Conservation (phyloP, 2,888 invertebrate genomes). For the Heterodera filipjevi region DNA sequence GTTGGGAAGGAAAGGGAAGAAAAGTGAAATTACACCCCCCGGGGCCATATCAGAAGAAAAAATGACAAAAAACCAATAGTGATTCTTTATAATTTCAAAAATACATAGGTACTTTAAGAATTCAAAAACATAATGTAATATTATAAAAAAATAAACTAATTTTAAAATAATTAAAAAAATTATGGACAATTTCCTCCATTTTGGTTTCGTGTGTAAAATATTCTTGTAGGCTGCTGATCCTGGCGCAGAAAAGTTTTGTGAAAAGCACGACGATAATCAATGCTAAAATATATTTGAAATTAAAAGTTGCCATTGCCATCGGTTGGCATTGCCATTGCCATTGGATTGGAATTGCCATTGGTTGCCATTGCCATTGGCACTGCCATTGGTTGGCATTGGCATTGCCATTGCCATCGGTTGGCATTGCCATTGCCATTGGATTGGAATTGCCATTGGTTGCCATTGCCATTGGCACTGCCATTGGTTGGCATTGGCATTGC, state of each 20-base stretch:
- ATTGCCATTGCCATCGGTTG: background rate
- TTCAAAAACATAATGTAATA: background rate
- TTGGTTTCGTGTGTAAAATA: no score
- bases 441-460: no score
- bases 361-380: no score
- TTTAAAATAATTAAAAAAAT: no score
- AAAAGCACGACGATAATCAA: background rate
- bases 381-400: background rate
- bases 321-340: no score
- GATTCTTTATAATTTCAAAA: no score
- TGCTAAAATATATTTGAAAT: no score
- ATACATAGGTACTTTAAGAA: no score
- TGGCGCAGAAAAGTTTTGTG: background rate
- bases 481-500: background rate
- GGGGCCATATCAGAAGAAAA: no score
- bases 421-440: background rate
- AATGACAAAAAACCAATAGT: no score
- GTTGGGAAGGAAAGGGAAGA: background rate
- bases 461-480: background rate
- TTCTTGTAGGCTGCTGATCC: background rate
- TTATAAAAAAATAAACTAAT: background rate
- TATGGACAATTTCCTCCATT: no score
- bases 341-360: background rate
- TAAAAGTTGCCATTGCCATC: no score
- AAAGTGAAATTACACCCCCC: slow-evolving; percentile 14